Conservation (phyloP, 1,140 invertebrate genomes). For the Zophobas morio region DNA sequence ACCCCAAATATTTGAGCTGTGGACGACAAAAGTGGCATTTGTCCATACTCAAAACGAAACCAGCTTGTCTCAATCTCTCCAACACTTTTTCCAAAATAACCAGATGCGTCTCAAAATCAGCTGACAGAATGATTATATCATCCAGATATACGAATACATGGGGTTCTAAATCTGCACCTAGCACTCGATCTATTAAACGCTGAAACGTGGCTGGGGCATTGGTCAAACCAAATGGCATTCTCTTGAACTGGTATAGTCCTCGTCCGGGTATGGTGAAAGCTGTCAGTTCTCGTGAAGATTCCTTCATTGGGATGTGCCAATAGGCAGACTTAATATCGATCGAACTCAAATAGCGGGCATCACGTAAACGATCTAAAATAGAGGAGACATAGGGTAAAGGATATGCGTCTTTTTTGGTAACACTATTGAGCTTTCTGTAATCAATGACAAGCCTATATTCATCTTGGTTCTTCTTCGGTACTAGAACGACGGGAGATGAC, state of each 20-base stretch:
- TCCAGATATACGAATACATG: constrained; percentile 61
- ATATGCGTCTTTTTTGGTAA: constrained; percentile 60
- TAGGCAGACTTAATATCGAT: constrained; percentile 62
- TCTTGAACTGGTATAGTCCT: constrained; percentile 62
- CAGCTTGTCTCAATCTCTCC: constrained; percentile 54
- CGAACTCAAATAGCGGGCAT: constrained; percentile 57
- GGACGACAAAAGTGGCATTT: constrained; percentile 55
- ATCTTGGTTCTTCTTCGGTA: constrained; percentile 18
- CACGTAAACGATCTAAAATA: constrained; percentile 61
- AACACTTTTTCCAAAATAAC: constrained; percentile 56
- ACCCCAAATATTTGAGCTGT: constrained; percentile 62
- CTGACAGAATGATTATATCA: constrained; percentile 57
- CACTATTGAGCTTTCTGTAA: constrained; percentile 57
- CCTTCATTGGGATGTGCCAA: constrained; percentile 59
- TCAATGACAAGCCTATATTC: constrained; percentile 38
- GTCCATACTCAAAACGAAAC: constrained; percentile 8
- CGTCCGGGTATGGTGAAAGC: constrained; percentile 60
- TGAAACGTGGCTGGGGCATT: constrained; percentile 66
- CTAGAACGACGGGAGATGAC: constrained; percentile 58
- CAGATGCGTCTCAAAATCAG: constrained; percentile 55
- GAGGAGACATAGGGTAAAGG: constrained; percentile 60
- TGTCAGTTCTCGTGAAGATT: constrained; percentile 51
- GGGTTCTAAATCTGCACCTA: constrained; percentile 56
- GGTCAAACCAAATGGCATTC: constrained; percentile 60
- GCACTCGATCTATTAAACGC: constrained; percentile 61